Percentiles rank a stretch among this genome's conserved stretches.
phyloP scores from a whole-genome alignment of 2,113 vertebrate genomes.

The Coracopsis vasa region DNA sequence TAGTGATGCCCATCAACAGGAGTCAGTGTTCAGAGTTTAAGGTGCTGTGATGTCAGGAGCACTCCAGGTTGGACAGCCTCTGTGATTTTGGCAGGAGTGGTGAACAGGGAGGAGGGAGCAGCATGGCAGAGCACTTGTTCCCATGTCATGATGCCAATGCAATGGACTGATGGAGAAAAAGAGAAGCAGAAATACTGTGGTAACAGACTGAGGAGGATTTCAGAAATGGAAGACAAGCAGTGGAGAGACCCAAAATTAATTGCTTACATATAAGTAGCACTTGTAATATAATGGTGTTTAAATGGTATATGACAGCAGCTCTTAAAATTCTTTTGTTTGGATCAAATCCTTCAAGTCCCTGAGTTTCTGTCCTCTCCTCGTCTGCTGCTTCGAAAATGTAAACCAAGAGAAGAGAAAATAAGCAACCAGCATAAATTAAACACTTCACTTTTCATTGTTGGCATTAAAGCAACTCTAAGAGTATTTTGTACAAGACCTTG shows the following conservation, averaged over 20 bases:
- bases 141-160: fast-evolving
- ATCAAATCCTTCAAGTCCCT: neutral
- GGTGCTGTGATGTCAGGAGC: neutral
- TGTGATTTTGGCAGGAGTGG: neutral
- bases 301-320: neutral
- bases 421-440: neutral
- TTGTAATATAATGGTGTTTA: neutral
- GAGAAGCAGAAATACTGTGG: neutral
- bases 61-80: fast-evolving
- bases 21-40: fast-evolving
- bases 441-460: neutral
- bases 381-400: constrained; percentile 10
- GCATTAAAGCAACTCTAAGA: neutral
- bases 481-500: neutral
- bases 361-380: neutral
- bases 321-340: neutral
- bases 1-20: fast-evolving
- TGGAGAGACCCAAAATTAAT: neutral
- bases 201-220: neutral
- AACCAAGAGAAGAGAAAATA: neutral
- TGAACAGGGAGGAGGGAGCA: neutral
- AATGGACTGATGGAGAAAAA: neutral
- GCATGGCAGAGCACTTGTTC: neutral
- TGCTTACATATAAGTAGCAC: neutral
- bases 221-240: neutral